These are phyloP conservation scores for Drosophila paracracens DNA, from an alignment of 2,888 invertebrate genomes.

Conservation along the genomic window DNA sequence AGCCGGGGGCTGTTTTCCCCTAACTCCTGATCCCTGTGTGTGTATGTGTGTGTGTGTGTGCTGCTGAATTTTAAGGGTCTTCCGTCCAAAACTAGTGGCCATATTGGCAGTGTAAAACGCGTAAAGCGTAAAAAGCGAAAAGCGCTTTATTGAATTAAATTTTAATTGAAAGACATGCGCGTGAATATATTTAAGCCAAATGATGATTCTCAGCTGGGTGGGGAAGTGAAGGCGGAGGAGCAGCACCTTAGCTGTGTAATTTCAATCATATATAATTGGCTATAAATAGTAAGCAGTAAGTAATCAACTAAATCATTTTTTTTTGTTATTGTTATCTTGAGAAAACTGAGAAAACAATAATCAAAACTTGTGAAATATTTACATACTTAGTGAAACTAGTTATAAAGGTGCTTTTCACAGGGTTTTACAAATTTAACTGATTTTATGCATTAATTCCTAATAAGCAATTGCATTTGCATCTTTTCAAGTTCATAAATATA, in stretches of 20 bases:
- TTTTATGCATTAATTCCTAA: too few species aligned
- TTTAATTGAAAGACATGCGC: constrained; percentile 75
- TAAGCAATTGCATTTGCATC: not conserved
- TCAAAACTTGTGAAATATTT: not conserved
- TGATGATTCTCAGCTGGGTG: not conserved
- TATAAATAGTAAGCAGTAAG: not conserved
- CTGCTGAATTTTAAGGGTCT: constrained; percentile 2
- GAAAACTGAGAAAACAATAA: not conserved
- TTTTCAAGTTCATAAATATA: not conserved
- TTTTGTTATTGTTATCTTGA: not conserved
- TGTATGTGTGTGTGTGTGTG: constrained; percentile 3
- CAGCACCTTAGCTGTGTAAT: too few species aligned
- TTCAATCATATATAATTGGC: not conserved
- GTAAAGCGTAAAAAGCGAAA: constrained; percentile 30
- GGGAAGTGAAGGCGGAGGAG: not conserved
- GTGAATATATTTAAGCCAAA: constrained; percentile 59
- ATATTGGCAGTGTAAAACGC: constrained; percentile 58
- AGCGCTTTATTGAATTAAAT: constrained; percentile 77
- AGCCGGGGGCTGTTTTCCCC: constrained; percentile 27
- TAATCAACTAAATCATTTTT: not conserved
- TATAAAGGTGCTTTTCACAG: not conserved
- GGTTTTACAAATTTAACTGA: not conserved
- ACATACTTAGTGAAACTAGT: not conserved
- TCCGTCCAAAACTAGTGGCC: constrained; percentile 16
- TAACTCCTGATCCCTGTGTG: not conserved